phyloP scores from a whole-genome alignment of 92 coral and sea anemone genomes.

The Siderastrea radians region DNA sequence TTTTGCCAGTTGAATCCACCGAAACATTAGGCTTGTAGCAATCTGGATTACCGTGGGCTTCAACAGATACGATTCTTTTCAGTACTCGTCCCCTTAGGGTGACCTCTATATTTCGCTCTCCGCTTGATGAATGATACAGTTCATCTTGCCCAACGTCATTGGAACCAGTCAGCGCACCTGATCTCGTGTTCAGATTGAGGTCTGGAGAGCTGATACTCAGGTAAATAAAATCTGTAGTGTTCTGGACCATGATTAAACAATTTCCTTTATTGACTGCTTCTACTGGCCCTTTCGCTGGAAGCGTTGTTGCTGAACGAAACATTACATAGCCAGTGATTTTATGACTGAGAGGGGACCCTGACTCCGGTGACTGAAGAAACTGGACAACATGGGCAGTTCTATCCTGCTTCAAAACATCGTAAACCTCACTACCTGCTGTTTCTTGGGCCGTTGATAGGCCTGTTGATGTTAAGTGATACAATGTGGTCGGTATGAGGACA shows the following conservation, averaged over 20 bases:
- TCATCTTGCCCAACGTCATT: slow-evolving; percentile 40
- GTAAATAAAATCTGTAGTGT: slow-evolving; percentile 5
- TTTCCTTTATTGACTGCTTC: slow-evolving; percentile 19
- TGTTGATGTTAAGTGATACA: slow-evolving; percentile 3
- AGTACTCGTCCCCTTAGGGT: background rate
- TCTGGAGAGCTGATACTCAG: slow-evolving; percentile 55
- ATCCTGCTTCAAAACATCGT: slow-evolving; percentile 46
- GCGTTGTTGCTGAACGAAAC: slow-evolving; percentile 6
- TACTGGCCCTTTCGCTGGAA: slow-evolving; percentile 58
- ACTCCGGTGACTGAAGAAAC: slow-evolving; percentile 53
- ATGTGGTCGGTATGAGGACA: slow-evolving; percentile 42
- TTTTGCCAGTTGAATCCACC: background rate
- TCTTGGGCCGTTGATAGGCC: slow-evolving; percentile 46
- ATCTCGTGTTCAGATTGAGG: slow-evolving; percentile 31
- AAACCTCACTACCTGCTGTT: slow-evolving; percentile 10
- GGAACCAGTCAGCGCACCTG: background rate
- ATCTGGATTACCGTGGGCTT: slow-evolving; percentile 22
- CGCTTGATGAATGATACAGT: slow-evolving; percentile 40
- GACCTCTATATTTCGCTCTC: slow-evolving; percentile 8
- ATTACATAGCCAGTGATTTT: slow-evolving; percentile 68
- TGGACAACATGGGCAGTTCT: slow-evolving; percentile 69
- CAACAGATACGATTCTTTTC: background rate
- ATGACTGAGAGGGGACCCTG: background rate
- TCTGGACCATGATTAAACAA: slow-evolving; percentile 72
- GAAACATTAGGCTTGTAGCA: slow-evolving; percentile 22